phyloP scores from a whole-genome alignment of 1,140 invertebrate species.

The Cydia amplana region DNA sequence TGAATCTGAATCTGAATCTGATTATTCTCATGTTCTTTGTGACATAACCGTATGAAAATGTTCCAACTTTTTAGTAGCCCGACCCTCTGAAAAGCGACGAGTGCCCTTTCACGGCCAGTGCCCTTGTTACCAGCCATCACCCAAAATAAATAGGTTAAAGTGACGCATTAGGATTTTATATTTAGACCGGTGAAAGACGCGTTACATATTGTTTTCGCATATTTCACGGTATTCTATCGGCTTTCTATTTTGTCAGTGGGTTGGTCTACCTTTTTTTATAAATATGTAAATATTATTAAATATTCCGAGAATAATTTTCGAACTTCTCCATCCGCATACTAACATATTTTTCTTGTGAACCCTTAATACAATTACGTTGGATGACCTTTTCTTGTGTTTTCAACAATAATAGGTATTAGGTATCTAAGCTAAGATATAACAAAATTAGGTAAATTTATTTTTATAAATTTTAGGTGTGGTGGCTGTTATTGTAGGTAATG shows the following conservation, averaged over 20 bases:
- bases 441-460: too few species aligned
- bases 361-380: too few species aligned
- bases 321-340: too few species aligned
- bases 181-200: not conserved
- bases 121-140: not conserved
- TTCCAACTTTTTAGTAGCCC: not conserved
- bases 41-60: not conserved
- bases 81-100: not conserved
- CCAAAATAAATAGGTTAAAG: slow-evolving; percentile 11
- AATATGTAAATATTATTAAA: too few species aligned
- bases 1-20: too few species aligned
- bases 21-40: not conserved
- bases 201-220: slow-evolving; percentile 1
- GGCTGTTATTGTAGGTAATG: too few species aligned
- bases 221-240: not conserved
- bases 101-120: not conserved
- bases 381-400: too few species aligned
- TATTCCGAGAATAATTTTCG: too few species aligned
- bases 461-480: too few species aligned
- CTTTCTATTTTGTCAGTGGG: not conserved
- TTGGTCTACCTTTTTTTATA: not conserved
- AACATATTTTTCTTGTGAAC: too few species aligned
- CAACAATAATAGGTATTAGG: too few species aligned
- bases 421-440: too few species aligned
- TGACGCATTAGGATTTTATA: not conserved